phyloP scores from a whole-genome alignment of 2,113 vertebrate genomes.

The Psilopogon haemacephalus region DNA sequence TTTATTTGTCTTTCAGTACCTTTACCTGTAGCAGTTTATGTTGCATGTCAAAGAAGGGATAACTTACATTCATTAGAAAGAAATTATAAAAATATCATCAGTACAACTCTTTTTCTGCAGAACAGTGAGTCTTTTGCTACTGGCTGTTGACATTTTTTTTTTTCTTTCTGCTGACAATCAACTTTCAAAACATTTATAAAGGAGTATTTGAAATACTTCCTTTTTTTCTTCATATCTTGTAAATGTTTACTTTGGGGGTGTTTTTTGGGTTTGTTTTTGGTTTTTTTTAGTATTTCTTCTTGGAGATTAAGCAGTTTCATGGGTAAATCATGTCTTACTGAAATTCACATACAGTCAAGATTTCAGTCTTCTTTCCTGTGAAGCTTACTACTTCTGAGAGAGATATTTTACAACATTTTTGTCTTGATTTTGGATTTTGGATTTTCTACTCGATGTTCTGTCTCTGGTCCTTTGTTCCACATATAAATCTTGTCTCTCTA shows the following conservation, averaged over 20 bases:
- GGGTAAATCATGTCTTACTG: neutral
- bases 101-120: neutral
- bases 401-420: neutral
- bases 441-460: neutral
- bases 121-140: neutral
- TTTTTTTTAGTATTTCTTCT: too few species aligned
- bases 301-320: neutral
- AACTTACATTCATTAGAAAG: neutral
- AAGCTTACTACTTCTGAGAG: neutral
- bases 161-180: accelerated
- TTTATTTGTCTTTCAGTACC: neutral
- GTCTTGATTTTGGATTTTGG: neutral
- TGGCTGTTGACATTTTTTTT: neutral
- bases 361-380: neutral
- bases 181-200: neutral
- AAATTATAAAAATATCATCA: neutral
- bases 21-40: neutral
- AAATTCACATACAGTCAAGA: neutral
- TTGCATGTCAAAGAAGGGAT: neutral
- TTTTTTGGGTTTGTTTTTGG: too few species aligned
- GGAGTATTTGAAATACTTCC: neutral
- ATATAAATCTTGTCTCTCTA: neutral
- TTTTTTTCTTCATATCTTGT: neutral
- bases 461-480: neutral
- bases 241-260: too few species aligned